These are phyloP conservation scores for Scolanthus callimorphus DNA, from an alignment of 92 coral and sea anemone species.

Conservation along the genomic window DNA sequence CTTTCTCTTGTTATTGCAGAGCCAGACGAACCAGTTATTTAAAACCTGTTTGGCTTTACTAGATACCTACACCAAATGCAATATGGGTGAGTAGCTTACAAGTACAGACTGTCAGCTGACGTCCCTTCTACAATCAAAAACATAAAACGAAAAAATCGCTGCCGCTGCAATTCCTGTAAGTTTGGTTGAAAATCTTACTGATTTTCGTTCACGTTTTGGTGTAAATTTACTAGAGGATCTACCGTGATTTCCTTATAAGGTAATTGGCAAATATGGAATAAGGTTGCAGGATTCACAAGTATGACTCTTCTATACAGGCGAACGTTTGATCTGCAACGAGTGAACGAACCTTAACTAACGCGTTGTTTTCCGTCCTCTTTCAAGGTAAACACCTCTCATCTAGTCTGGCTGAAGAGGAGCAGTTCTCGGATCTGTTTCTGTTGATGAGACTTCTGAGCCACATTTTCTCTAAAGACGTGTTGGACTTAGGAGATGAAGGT, in stretches of 20 bases:
- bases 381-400: constrained; percentile 74
- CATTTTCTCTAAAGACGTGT: constrained; percentile 72
- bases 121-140: too few species aligned
- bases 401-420: constrained; percentile 85
- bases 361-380: neutral
- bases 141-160: too few species aligned
- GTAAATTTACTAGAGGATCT: too few species aligned
- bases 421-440: constrained; percentile 67
- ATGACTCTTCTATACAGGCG: neutral
- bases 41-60: constrained; percentile 77
- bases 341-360: too few species aligned
- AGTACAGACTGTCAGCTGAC: too few species aligned
- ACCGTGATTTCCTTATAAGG: too few species aligned
- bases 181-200: too few species aligned
- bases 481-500: constrained; percentile 58
- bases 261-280: too few species aligned
- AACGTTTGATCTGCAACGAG: too few species aligned
- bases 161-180: too few species aligned
- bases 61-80: constrained; percentile 81
- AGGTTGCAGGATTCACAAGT: too few species aligned
- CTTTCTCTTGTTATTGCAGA: constrained; percentile 33
- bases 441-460: constrained; percentile 82
- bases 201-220: too few species aligned
- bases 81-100: constrained; percentile 55
- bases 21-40: constrained; percentile 54